phyloP scores from a whole-genome alignment of 2,888 invertebrate species.

The Eupithecia vulgata region DNA sequence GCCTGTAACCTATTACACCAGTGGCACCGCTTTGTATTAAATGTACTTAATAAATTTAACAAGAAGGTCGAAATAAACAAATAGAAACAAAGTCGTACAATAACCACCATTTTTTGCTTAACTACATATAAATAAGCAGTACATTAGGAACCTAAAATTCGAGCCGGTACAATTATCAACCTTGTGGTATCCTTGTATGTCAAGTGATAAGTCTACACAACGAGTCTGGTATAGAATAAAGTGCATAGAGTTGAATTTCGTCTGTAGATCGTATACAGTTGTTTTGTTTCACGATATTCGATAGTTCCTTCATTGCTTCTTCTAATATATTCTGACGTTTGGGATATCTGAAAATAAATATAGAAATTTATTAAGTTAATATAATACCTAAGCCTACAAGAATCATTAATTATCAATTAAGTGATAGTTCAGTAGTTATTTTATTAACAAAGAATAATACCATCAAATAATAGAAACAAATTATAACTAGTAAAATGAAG shows the following conservation, averaged over 20 bases:
- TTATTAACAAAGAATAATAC: too few species aligned
- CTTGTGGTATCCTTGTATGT: slow-evolving; percentile 20
- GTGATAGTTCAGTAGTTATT: too few species aligned
- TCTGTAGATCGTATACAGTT: slow-evolving; percentile 61
- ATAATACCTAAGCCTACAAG: too few species aligned
- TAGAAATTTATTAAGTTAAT: neutral
- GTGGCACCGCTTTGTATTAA: neutral
- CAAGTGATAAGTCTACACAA: slow-evolving; percentile 63
- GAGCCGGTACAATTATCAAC: neutral
- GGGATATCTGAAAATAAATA: slow-evolving; percentile 57
- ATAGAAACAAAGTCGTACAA: neutral
- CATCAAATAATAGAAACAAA: too few species aligned
- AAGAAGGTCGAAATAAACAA: neutral
- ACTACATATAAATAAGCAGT: neutral
- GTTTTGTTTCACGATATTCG: slow-evolving; percentile 59
- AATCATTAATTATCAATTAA: too few species aligned
- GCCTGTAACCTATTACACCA: neutral
- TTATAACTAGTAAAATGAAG: too few species aligned
- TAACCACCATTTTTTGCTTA: neutral
- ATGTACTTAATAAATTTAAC: neutral
- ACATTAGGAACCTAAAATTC: neutral
- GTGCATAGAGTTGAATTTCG: slow-evolving; percentile 67
- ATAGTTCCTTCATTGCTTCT: slow-evolving; percentile 64
- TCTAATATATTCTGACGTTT: slow-evolving; percentile 68
- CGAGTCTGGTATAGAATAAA: slow-evolving; percentile 74